Evolutionary conservation across 2,797 vertebrate species (phyloP).

Genomic region (Meriones psammophilus): DNA sequence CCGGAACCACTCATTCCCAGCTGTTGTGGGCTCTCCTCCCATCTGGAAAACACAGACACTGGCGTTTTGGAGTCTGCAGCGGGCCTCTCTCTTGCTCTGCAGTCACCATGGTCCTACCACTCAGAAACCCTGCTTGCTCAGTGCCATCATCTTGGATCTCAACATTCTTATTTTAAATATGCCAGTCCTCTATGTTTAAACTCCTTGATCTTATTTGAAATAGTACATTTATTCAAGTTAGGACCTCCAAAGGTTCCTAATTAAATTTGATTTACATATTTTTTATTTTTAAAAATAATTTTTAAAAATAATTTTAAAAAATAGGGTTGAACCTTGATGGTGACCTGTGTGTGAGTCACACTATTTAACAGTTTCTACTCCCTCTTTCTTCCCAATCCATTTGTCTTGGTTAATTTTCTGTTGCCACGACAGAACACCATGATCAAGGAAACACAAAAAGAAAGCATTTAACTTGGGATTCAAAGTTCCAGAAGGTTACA

Average conservation of each 20-base stretch:
- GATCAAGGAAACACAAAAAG: background rate
- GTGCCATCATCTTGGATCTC: too few species aligned
- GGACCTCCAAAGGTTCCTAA: background rate
- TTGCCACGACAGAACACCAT: background rate
- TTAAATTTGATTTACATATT: background rate
- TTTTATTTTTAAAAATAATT: background rate
- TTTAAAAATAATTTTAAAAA: background rate
- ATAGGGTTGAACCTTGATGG: background rate
- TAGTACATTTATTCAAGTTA: background rate
- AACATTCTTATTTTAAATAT: too few species aligned
- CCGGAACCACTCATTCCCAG: too few species aligned
- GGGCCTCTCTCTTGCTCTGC: too few species aligned
- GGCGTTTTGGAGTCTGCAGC: too few species aligned
- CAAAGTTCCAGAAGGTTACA: background rate
- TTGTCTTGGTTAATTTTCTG: background rate
- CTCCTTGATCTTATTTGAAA: conserved; percentile 10
- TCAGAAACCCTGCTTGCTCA: too few species aligned
- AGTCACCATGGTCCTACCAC: too few species aligned
- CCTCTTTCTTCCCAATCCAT: background rate
- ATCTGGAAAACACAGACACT: too few species aligned
- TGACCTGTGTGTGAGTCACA: background rate
- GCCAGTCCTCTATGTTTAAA: background rate
- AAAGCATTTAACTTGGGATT: background rate
- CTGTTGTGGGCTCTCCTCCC: too few species aligned
- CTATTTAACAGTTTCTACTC: background rate